phyloP scores from a whole-genome alignment of 2,888 invertebrate genomes.

The Nezara viridula region DNA sequence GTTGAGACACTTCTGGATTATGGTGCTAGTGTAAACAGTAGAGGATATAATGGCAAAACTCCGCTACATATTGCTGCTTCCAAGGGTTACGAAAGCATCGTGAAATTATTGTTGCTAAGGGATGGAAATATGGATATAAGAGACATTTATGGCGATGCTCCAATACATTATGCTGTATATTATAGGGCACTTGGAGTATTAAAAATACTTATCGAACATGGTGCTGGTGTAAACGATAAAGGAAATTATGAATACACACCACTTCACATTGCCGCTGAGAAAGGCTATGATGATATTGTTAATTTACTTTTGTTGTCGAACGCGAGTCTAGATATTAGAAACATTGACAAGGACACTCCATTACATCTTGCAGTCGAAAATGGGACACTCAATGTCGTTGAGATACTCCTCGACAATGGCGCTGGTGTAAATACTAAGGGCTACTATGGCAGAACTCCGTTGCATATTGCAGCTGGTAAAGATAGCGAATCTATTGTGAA shows the following conservation, averaged over 20 bases:
- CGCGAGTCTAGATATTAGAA: neutral
- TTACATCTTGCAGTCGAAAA: neutral
- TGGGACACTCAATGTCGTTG: neutral
- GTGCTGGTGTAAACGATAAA: neutral
- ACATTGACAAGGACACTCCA: neutral
- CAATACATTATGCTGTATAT: neutral
- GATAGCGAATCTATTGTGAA: neutral
- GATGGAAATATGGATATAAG: neutral
- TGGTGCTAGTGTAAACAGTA: neutral
- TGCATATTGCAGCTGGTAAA: neutral
- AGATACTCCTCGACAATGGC: neutral
- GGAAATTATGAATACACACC: neutral
- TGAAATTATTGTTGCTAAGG: neutral
- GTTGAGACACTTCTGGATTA: neutral
- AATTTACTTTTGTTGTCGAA: neutral
- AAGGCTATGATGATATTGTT: neutral
- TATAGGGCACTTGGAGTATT: neutral
- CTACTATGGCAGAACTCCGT: neutral
- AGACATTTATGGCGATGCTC: neutral
- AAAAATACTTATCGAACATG: neutral
- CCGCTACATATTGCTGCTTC: neutral
- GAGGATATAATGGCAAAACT: neutral
- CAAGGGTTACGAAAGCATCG: neutral
- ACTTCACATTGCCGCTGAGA: neutral
- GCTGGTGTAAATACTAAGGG: neutral